phyloP scores from a whole-genome alignment of 2,113 vertebrate genomes.

The Sceloporus tristichus region DNA sequence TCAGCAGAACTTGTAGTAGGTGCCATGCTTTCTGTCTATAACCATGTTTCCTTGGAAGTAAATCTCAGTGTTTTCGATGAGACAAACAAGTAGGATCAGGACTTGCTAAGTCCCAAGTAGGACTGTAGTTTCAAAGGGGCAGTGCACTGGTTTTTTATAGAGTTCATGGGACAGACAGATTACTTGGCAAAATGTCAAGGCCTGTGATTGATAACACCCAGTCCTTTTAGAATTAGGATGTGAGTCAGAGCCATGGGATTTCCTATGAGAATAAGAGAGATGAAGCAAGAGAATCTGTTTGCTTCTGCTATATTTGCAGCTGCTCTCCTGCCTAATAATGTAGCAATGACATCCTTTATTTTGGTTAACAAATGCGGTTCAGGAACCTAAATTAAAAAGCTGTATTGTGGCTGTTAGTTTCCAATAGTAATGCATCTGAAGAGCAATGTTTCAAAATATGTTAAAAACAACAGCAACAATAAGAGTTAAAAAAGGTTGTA shows the following conservation, averaged over 20 bases:
- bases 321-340: slow-evolving; percentile 4
- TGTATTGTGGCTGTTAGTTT: not conserved
- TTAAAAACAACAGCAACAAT: not conserved
- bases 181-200: rapidly evolving
- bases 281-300: slow-evolving; percentile 8
- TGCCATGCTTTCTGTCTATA: not conserved
- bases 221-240: not conserved
- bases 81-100: not conserved
- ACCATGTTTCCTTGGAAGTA: not conserved
- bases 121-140: not conserved
- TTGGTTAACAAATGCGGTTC: not conserved
- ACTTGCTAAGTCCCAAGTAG: not conserved
- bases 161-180: slow-evolving; percentile 10
- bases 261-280: not conserved
- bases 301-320: not conserved
- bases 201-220: rapidly evolving
- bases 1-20: not conserved
- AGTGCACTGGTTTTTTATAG: not conserved
- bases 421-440: not conserved
- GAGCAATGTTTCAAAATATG: too few species aligned
- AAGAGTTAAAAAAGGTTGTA: not conserved
- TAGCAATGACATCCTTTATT: not conserved
- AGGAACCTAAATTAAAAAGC: not conserved
- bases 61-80: not conserved
- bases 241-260: rapidly evolving